Base-by-base conservation (phyloP, 2,113 vertebrate species). In the Jaculus jaculus region DNA sequence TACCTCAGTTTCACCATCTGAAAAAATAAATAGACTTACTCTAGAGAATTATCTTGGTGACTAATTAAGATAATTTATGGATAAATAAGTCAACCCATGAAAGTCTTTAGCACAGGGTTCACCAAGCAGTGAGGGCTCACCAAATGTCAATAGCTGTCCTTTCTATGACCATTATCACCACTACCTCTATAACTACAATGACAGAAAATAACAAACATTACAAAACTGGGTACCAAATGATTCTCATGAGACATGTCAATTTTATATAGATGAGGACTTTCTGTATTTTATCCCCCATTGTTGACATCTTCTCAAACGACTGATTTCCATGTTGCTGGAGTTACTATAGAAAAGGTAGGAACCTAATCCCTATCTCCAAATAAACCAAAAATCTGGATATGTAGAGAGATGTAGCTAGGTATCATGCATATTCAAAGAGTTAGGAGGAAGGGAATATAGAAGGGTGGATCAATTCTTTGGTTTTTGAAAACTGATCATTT, bases 401-500 rank as follows among this genome's bases (percentile, higher is more conserved):
- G 60, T 24, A 73, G 20, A 81, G 51, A 87, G 42, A 92, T 92
- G 93, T 89, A 80, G 87, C 30, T 88, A 90, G 39, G 30, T 93
- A 42, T 21, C 58, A 74, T 82, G 51, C 11, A 81, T 92, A 94
- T 81, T 65, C 68, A 89, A 82, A 81, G 58, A 96, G 81, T 20
- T 54, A 91, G 28, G 23, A n/a, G 78, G 30, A 94, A 95, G 58
- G 16, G 39, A 91, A 91, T 92, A 82, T 5, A 91, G 47, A 26
- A 65, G 17, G 16, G 74, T 92, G 63, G 94, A 54, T 78, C 9
- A 92, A 94, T 92, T 84, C 20, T 89, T 82, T 96, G 92, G 85
- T 74, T 93, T 89, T 78, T 93, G 84, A 94, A 95, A 91, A 94
- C 47, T 91, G 69, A 78, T 65, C 63, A 91, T 66, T 95, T 93